A percentile compares a stretch with the other conserved stretches of the same genome.
Conservation (phyloP, 1,140 invertebrate genomes). For the Daktulosphaira vitifoliae region DNA sequence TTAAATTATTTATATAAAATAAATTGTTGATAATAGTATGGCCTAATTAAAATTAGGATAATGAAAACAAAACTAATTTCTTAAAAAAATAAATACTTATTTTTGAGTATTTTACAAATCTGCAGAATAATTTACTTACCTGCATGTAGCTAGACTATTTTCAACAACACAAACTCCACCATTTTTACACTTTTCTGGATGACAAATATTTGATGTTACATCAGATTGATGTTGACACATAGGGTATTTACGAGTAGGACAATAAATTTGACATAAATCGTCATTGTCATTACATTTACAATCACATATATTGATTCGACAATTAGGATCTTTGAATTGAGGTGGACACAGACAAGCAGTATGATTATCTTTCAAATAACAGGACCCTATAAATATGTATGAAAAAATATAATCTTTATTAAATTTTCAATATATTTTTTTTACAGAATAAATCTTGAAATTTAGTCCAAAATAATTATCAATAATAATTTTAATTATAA, state of each 20-base stretch:
- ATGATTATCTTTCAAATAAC: conserved; percentile 41
- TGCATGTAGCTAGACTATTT: conserved; percentile 41
- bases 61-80: too few relatives aligned
- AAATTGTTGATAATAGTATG: too few relatives aligned
- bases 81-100: too few relatives aligned
- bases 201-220: conserved; percentile 6
- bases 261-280: neutral
- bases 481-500: too few relatives aligned
- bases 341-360: conserved; percentile 45
- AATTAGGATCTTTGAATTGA: conserved; percentile 44
- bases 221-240: conserved; percentile 8
- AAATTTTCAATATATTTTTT: too few relatives aligned
- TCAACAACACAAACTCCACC: conserved; percentile 44
- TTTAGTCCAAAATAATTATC: too few relatives aligned
- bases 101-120: too few relatives aligned
- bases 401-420: too few relatives aligned
- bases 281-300: conserved; percentile 40
- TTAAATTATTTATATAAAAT: too few relatives aligned
- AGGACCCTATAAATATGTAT: conserved; percentile 37
- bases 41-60: too few relatives aligned
- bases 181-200: conserved; percentile 43
- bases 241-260: neutral
- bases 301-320: conserved; percentile 44
- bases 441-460: too few relatives aligned
- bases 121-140: too few relatives aligned